These are phyloP conservation scores for Liopterus haemorrhoidalis DNA, from an alignment of 2,888 invertebrate genomes.

Conservation along the genomic window DNA sequence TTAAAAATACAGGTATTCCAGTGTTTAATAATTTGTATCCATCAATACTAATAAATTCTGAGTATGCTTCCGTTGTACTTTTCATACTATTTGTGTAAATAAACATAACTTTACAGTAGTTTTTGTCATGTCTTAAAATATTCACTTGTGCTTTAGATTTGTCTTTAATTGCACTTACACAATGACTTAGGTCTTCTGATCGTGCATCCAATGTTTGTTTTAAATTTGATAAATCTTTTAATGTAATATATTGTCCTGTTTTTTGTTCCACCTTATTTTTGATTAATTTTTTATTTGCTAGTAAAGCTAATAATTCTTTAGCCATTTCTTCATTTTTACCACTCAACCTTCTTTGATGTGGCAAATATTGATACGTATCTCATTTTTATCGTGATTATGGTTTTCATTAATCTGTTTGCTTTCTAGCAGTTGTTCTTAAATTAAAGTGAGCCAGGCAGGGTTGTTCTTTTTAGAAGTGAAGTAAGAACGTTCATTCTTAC, in stretches of 20 bases:
- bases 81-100: slow-evolving; percentile 11
- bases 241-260: not conserved
- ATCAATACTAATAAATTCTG: slow-evolving; percentile 10
- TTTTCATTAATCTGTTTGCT: too few species aligned
- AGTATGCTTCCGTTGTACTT: slow-evolving; percentile 2
- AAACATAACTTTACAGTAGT: slow-evolving; percentile 6
- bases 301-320: not conserved
- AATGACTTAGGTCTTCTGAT: not conserved
- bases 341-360: not conserved
- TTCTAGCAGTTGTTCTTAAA: too few species aligned
- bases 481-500: too few species aligned
- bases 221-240: too few species aligned
- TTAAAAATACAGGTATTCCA: slow-evolving; percentile 9
- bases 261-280: not conserved
- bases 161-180: not conserved
- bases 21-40: slow-evolving; percentile 9
- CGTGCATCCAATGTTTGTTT: not conserved
- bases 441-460: too few species aligned
- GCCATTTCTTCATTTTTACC: not conserved
- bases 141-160: not conserved
- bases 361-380: not conserved
- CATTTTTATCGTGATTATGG: too few species aligned
- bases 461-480: too few species aligned
- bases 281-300: not conserved
- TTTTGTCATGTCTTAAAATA: too few species aligned